Conservation (phyloP, 2,113 vertebrate species). For the Scomber colias region DNA sequence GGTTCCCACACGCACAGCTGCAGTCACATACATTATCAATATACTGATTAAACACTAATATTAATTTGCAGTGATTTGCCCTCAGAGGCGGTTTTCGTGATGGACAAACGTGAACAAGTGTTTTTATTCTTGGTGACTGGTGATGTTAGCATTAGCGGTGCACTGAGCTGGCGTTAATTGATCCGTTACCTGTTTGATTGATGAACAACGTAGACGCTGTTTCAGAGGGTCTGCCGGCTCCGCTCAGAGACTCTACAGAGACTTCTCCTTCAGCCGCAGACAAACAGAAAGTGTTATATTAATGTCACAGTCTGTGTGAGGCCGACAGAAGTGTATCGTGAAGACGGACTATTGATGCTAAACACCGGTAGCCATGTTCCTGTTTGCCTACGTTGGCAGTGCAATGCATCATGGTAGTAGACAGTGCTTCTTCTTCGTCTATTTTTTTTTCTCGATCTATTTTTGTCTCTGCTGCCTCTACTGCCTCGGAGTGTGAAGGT, state of each 20-base stretch:
- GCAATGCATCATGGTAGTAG: conserved; percentile 75
- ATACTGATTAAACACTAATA: rapidly evolving
- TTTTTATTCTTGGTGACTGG: neutral
- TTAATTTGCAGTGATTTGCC: rapidly evolving
- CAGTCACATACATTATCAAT: neutral
- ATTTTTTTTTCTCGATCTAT: neutral
- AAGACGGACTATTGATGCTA: conserved; percentile 41
- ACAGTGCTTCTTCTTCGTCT: neutral
- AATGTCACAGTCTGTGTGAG: conserved; percentile 33
- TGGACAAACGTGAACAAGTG: neutral
- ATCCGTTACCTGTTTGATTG: conserved; percentile 68
- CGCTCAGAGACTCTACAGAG: neutral
- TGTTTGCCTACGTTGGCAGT: conserved; percentile 85
- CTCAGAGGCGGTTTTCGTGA: neutral
- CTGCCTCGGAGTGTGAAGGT: neutral
- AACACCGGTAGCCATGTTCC: conserved; percentile 80
- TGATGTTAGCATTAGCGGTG: conserved; percentile 48
- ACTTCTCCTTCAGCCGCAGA: conserved; percentile 14
- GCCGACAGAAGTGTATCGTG: neutral
- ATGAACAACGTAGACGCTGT: conserved; percentile 21
- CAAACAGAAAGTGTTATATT: neutral
- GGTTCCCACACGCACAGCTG: neutral
- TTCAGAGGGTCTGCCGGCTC: conserved; percentile 32
- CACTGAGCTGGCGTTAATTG: neutral
- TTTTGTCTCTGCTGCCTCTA: neutral